These are phyloP conservation scores for Tetranychus cinnabarinus DNA, from an alignment of 1,140 invertebrate species.

Conservation along the genomic window DNA sequence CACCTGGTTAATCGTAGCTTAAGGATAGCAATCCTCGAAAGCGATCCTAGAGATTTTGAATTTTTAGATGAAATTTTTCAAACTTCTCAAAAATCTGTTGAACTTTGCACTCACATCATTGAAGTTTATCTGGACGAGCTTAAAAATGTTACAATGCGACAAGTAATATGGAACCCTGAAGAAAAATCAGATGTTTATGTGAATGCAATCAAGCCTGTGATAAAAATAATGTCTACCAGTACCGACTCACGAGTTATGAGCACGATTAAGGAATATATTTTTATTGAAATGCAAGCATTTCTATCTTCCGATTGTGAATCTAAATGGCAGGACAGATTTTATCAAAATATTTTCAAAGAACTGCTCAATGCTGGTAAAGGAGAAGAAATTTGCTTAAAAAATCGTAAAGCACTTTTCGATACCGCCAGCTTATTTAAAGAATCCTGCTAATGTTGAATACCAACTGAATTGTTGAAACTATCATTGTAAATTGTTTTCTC, in stretches of 20 bases:
- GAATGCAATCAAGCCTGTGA: background rate
- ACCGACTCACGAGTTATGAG: background rate
- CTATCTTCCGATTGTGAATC: background rate
- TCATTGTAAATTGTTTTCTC: too few relatives aligned
- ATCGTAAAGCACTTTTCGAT: background rate
- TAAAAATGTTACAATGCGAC: background rate
- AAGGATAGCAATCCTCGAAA: background rate
- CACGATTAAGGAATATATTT: background rate
- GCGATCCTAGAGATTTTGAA: background rate
- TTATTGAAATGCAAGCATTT: background rate
- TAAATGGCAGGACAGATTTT: background rate
- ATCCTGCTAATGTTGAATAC: too few relatives aligned
- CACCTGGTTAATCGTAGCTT: background rate
- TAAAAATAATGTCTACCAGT: background rate
- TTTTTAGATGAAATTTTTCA: background rate
- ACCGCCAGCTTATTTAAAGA: background rate
- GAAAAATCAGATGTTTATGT: background rate
- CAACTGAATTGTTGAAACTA: too few relatives aligned
- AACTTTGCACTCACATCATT: background rate
- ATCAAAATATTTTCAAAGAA: background rate
- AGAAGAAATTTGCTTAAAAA: background rate
- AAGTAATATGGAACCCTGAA: background rate
- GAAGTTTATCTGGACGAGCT: background rate
- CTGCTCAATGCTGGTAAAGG: background rate
- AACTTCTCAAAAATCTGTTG: background rate